Conservation (phyloP, 2,797 vertebrate species). For the Scolopax bukidnonensis region DNA sequence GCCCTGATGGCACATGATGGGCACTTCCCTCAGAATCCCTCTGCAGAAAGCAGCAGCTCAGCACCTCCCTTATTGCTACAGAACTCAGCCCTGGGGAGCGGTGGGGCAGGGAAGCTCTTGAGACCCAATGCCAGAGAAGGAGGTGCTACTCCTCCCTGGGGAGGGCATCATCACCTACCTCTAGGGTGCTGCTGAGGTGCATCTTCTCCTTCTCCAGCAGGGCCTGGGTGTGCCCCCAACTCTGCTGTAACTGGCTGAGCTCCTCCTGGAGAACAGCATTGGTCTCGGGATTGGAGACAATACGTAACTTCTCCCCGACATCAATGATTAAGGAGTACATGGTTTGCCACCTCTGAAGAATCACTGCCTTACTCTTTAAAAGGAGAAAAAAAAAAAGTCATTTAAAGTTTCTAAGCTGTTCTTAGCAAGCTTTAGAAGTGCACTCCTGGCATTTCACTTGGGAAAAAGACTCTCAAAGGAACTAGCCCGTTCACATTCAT, state of each 20-base stretch:
- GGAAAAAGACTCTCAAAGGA: not conserved
- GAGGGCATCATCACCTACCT: slow-evolving; percentile 75
- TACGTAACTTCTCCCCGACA: slow-evolving; percentile 82
- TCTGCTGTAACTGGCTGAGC: slow-evolving; percentile 81
- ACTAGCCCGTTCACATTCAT: not conserved
- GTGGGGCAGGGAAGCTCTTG: not conserved
- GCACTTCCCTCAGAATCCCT: not conserved
- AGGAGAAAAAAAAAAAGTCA: not conserved
- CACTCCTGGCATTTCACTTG: not conserved
- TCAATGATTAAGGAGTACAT: slow-evolving; percentile 82
- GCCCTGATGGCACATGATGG: not conserved
- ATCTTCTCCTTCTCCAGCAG: slow-evolving; percentile 77
- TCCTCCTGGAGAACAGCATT: slow-evolving; percentile 78
- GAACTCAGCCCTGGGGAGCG: accelerated
- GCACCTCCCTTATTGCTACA: not conserved
- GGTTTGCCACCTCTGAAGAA: slow-evolving; percentile 84
- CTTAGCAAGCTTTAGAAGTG: not conserved
- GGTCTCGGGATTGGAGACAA: slow-evolving; percentile 72
- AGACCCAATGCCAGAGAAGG: not conserved
- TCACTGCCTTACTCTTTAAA: slow-evolving; percentile 82
- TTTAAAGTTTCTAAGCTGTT: not conserved
- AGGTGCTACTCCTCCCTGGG: not conserved
- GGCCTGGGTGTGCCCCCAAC: slow-evolving; percentile 81
- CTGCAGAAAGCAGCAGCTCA: not conserved
- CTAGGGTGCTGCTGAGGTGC: slow-evolving; percentile 72